Percentiles rank a stretch among this genome's conserved stretches.
Evolutionary conservation across 2,113 vertebrate genomes (phyloP).

Genomic region (Lutjanus erythropterus): DNA sequence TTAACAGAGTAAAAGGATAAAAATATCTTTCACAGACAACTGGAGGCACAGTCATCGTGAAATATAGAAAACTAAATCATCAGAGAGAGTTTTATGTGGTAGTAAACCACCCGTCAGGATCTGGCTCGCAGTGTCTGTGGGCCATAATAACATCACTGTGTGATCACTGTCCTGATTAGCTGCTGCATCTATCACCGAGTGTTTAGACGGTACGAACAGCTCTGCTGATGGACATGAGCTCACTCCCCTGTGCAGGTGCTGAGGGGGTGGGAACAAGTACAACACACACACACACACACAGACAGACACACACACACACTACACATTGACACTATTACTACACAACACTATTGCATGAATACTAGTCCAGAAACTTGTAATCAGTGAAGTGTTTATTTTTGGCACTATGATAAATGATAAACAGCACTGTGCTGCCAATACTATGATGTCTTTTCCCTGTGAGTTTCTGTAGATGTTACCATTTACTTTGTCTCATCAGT

Average conservation of each 20-base stretch:
- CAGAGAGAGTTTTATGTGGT: constrained; percentile 9
- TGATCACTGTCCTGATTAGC: constrained; percentile 76
- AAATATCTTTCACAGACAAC: not conserved
- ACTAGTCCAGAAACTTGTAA: constrained; percentile 30
- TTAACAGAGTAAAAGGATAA: not conserved
- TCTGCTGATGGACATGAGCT: constrained; percentile 67
- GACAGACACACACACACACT: constrained; percentile 32
- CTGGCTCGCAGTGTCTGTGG: constrained; percentile 19
- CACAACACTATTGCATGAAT: constrained; percentile 17
- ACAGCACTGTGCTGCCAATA: constrained; percentile 20
- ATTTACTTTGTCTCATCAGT: constrained; percentile 43
- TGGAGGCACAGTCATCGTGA: not conserved
- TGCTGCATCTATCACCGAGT: constrained; percentile 73
- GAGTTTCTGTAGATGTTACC: constrained; percentile 29
- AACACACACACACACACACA: constrained; percentile 28
- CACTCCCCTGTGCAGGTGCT: constrained; percentile 64
- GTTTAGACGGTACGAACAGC: constrained; percentile 71
- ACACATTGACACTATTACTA: constrained; percentile 3
- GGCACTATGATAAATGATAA: constrained; percentile 48
- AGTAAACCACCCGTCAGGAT: constrained; percentile 30
- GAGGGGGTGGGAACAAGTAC: constrained; percentile 44
- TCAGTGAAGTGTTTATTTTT: constrained; percentile 66
- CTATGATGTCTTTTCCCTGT: constrained; percentile 18
- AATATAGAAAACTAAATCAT: constrained; percentile 40
- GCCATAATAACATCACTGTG: constrained; percentile 36